phyloP scores from a whole-genome alignment of 2,113 vertebrate species.

The Indri indri region DNA sequence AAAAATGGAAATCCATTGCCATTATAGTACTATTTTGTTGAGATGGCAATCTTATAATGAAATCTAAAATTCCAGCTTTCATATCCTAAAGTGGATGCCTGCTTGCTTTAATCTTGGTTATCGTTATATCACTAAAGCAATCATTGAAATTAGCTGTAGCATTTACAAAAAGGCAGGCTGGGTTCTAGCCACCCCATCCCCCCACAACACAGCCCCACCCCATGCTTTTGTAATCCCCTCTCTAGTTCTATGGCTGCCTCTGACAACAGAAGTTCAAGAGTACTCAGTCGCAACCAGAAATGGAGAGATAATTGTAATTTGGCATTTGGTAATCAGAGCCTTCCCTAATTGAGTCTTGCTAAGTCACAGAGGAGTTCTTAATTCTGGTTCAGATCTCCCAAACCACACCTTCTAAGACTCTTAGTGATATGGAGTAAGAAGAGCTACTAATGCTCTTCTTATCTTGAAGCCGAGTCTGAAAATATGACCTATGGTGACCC shows the following conservation, averaged over 20 bases:
- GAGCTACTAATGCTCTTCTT: neutral
- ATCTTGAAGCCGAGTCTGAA: neutral
- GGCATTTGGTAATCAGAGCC: neutral
- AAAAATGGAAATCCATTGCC: slow-evolving; percentile 75
- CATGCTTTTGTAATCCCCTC: neutral
- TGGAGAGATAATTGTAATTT: neutral
- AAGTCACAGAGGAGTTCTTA: neutral
- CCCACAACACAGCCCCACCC: neutral
- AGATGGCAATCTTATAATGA: slow-evolving; percentile 74
- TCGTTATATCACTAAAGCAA: slow-evolving; percentile 39
- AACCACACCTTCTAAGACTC: neutral
- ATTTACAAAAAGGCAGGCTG: slow-evolving; percentile 45
- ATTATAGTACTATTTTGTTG: slow-evolving; percentile 74
- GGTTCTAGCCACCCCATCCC: neutral
- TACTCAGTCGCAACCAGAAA: neutral
- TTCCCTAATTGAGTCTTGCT: neutral
- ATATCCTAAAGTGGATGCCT: slow-evolving; percentile 66
- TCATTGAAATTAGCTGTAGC: slow-evolving; percentile 65
- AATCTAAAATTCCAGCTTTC: slow-evolving; percentile 73
- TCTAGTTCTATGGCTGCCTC: neutral
- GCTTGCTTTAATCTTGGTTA: slow-evolving; percentile 72
- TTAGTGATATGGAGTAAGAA: neutral
- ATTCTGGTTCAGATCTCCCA: neutral
- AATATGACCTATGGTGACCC: neutral
- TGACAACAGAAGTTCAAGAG: neutral